phyloP scores from a whole-genome alignment of 92 coral and sea anemone species.

The Phenganax stokvisi region DNA sequence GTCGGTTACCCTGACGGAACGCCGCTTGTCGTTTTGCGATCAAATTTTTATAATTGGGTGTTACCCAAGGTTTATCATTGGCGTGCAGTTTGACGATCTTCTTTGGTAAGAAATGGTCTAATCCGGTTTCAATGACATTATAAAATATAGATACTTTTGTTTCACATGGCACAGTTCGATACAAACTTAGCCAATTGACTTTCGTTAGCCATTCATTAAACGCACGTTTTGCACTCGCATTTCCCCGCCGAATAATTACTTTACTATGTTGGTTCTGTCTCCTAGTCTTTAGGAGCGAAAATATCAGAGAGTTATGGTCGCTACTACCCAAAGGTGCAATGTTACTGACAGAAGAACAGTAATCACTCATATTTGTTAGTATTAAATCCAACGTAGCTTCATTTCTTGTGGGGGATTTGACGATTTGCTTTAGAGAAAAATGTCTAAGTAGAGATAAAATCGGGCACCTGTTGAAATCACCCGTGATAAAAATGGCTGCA shows the following conservation, averaged over 20 bases:
- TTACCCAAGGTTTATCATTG: background rate
- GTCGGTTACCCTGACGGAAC: background rate
- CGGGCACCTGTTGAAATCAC: too few species aligned
- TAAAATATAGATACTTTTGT: background rate
- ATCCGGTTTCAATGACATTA: background rate
- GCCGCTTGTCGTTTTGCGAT: background rate
- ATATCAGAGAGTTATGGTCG: background rate
- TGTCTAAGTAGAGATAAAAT: background rate
- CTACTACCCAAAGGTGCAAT: background rate
- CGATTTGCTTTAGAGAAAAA: background rate
- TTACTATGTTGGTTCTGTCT: background rate
- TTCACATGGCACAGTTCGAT: background rate
- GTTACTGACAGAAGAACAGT: background rate
- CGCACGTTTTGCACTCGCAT: too few species aligned
- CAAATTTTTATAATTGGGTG: background rate
- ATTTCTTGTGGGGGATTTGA: background rate
- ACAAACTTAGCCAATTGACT: too few species aligned
- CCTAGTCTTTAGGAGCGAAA: background rate
- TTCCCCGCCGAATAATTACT: too few species aligned
- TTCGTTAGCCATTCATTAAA: too few species aligned
- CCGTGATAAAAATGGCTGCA: too few species aligned
- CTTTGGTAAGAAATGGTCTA: background rate
- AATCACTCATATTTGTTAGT: background rate
- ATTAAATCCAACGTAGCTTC: background rate
- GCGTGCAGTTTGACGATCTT: background rate